phyloP scores from a whole-genome alignment of 2,888 invertebrate species.

The Podabrus alpinus region DNA sequence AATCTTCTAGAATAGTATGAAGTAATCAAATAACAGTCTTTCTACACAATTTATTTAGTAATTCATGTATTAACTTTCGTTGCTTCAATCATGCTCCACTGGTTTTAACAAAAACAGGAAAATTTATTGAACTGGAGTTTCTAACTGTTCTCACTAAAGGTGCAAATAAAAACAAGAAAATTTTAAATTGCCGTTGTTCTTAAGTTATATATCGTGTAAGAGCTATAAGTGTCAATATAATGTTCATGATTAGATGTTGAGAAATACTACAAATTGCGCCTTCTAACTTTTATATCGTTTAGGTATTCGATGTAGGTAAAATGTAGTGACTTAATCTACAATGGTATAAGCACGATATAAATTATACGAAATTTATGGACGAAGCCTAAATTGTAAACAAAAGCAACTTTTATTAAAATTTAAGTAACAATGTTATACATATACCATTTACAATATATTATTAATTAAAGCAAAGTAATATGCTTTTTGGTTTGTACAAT shows the following conservation, averaged over 20 bases:
- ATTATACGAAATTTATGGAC: background rate
- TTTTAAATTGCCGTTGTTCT: constrained; percentile 28
- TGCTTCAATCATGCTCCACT: constrained; percentile 17
- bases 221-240: constrained; percentile 11
- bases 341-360: background rate
- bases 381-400: background rate
- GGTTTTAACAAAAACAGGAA: constrained; percentile 23
- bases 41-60: constrained; percentile 15
- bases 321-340: background rate
- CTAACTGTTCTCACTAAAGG: constrained; percentile 17
- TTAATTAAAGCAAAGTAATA: background rate
- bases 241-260: background rate
- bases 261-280: background rate
- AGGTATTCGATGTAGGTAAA: background rate
- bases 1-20: background rate
- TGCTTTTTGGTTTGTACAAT: background rate
- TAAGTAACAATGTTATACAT: background rate
- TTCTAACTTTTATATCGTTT: background rate
- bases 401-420: background rate
- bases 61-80: constrained; percentile 13
- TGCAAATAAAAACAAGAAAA: constrained; percentile 25
- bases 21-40: constrained; percentile 7
- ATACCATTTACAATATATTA: background rate
- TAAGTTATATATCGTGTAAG: constrained; percentile 18
- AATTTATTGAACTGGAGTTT: constrained; percentile 23